phyloP scores from a whole-genome alignment of 2,888 invertebrate genomes.

The Athalia rosae region DNA sequence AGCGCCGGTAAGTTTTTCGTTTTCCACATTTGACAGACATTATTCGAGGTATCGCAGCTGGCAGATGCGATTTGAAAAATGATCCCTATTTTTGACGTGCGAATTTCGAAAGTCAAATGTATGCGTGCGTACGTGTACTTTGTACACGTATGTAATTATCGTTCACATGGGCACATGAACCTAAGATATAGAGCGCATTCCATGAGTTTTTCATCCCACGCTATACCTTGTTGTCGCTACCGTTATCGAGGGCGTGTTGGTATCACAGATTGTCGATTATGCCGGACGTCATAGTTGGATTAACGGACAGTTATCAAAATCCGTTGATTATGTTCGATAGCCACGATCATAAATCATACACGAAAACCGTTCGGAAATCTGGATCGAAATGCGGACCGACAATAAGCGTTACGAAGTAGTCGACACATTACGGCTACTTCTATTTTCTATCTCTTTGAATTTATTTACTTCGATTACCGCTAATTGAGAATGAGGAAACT shows the following conservation, averaged over 20 bases:
- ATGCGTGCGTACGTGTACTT: background rate
- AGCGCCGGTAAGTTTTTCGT: constrained; percentile 60
- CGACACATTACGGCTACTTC: too few species aligned
- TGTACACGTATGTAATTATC: background rate
- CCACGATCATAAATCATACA: background rate
- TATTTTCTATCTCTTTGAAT: too few species aligned
- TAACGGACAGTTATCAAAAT: constrained; percentile 6
- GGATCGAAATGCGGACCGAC: too few species aligned
- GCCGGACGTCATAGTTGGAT: background rate
- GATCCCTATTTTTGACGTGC: background rate
- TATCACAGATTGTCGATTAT: constrained; percentile 25
- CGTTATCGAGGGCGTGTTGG: background rate
- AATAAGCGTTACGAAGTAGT: too few species aligned
- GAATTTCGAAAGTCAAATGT: background rate
- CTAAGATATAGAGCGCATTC: background rate
- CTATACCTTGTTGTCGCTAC: background rate
- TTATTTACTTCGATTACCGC: too few species aligned
- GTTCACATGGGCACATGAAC: background rate
- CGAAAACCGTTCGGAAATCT: background rate
- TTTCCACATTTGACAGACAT: background rate
- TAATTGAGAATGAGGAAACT: too few species aligned
- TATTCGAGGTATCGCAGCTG: too few species aligned
- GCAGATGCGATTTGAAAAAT: constrained; percentile 35
- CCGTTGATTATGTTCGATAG: constrained; percentile 18
- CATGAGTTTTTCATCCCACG: background rate